Percentiles rank a stretch among this genome's conserved stretches.
Evolutionary conservation across 2,113 vertebrate species (phyloP).

Genomic region (Engystomops pustulosus): DNA sequence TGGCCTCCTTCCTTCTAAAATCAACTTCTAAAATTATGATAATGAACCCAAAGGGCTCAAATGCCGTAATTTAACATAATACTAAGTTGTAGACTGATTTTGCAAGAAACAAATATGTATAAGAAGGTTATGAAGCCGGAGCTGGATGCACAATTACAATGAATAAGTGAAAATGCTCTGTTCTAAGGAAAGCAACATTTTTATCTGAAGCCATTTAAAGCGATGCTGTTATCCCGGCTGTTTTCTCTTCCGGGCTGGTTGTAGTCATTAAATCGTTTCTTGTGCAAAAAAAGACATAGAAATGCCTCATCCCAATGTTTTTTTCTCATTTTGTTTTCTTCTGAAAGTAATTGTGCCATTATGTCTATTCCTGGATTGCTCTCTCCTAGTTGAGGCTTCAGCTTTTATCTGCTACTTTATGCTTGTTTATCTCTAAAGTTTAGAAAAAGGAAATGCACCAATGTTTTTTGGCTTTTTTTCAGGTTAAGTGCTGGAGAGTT

Average conservation of each 20-base stretch:
- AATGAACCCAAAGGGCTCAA: too few species aligned
- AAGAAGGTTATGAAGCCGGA: background rate
- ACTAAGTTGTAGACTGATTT: background rate
- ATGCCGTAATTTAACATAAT: too few species aligned
- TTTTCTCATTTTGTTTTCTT: background rate
- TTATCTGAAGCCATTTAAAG: slow-evolving; percentile 26
- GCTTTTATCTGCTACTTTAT: slow-evolving; percentile 3
- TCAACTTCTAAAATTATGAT: too few species aligned
- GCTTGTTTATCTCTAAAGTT: background rate
- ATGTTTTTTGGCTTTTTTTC: background rate
- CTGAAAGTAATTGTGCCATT: slow-evolving; percentile 22
- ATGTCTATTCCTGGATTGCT: slow-evolving; percentile 26
- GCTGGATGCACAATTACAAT: background rate
- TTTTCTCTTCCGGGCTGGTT: background rate
- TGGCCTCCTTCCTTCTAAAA: too few species aligned
- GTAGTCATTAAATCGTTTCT: slow-evolving; percentile 36
- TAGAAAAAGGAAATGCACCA: background rate
- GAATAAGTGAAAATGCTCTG: background rate
- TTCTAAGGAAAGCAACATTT: background rate
- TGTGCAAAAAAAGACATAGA: background rate
- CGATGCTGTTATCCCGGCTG: background rate
- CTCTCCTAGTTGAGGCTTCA: background rate
- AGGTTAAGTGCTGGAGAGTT: background rate
- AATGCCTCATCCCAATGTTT: slow-evolving; percentile 29
- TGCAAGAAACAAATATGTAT: background rate